These are phyloP conservation scores for Habroteleia sp. DNA, from an alignment of 2,888 invertebrate species.

Conservation along the genomic window DNA sequence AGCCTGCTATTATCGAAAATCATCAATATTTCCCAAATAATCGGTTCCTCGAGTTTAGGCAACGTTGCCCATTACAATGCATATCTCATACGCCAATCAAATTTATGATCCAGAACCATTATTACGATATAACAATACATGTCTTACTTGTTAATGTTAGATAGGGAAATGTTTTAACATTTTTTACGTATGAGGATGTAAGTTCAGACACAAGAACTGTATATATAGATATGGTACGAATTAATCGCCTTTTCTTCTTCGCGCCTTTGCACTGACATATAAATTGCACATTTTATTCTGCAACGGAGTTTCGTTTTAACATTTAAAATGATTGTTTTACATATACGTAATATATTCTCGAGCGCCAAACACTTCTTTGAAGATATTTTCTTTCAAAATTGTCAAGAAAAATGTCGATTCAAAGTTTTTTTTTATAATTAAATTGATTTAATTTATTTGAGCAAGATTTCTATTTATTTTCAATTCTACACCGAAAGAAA, in stretches of 20 bases:
- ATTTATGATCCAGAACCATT: constrained; percentile 56
- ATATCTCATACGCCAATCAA: constrained; percentile 52
- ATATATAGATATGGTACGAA: constrained; percentile 8
- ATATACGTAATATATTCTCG: too few species aligned
- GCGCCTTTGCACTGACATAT: too few species aligned
- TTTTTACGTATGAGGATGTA: constrained; percentile 18
- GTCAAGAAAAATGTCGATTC: too few species aligned
- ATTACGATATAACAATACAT: constrained; percentile 45
- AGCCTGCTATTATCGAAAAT: constrained; percentile 62
- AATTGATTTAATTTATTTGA: too few species aligned
- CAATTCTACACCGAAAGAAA: too few species aligned
- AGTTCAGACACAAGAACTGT: constrained; percentile 29
- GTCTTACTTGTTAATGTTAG: constrained; percentile 46
- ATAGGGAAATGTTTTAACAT: constrained; percentile 42
- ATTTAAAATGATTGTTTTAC: too few species aligned
- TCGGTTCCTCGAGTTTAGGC: constrained; percentile 50
- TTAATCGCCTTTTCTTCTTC: constrained; percentile 2
- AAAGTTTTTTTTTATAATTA: too few species aligned
- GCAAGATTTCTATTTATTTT: too few species aligned
- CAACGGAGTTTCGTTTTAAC: too few species aligned
- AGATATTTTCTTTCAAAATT: too few species aligned
- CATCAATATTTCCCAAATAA: constrained; percentile 61
- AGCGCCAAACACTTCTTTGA: too few species aligned
- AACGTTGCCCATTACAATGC: constrained; percentile 49
- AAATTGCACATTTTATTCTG: too few species aligned